Percentiles rank a stretch among this genome's conserved stretches.
Conservation (phyloP, 53 echinoderm and acorn worm species). For the Temnopleurus reevesii region DNA sequence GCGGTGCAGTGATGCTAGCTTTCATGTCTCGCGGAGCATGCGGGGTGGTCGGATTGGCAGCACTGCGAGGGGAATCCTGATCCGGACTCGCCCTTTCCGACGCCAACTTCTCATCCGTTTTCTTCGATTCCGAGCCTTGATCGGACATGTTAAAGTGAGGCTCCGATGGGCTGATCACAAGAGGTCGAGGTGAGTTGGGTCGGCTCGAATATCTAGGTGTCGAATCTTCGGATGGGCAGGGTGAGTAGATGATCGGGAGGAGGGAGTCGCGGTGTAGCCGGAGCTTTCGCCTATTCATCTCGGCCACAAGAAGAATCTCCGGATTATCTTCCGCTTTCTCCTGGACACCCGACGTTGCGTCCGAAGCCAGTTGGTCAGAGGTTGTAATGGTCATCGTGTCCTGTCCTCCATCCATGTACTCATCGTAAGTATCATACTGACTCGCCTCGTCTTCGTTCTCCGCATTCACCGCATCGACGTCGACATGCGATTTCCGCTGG, state of each 20-base stretch:
- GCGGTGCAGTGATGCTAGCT: neutral
- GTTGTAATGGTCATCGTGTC: conserved; percentile 37
- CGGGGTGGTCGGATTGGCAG: neutral
- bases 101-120: neutral
- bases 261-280: conserved; percentile 41
- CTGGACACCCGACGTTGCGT: conserved; percentile 15
- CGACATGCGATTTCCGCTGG: conserved; percentile 34
- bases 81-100: neutral
- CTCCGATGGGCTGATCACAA: conserved; percentile 15
- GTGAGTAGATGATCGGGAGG: conserved; percentile 37
- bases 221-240: conserved; percentile 15
- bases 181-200: conserved; percentile 34
- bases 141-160: neutral
- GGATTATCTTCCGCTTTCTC: conserved; percentile 25
- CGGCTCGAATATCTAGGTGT: conserved; percentile 17
- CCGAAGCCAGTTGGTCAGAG: conserved; percentile 2
- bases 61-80: conserved; percentile 29
- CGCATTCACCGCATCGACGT: conserved; percentile 24
- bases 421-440: conserved; percentile 32
- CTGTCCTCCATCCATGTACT: conserved; percentile 18
- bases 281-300: conserved; percentile 20
- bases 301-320: neutral
- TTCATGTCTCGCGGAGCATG: neutral
- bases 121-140: neutral
- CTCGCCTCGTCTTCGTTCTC: conserved; percentile 16